Conservation (phyloP, 2,797 vertebrate species). For the Falco peregrinus region DNA sequence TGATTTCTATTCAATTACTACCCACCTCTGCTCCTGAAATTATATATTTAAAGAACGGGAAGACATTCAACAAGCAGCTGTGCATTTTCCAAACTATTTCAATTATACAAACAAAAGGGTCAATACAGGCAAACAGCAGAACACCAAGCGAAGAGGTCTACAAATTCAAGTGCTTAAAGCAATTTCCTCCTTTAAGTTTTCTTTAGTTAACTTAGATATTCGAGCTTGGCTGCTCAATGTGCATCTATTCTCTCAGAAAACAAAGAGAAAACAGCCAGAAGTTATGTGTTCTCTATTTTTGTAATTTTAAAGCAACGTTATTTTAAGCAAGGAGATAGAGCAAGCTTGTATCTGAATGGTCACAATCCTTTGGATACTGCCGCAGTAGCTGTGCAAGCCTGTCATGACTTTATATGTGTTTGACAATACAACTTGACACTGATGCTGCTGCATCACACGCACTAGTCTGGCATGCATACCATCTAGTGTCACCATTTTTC, state of each 20-base stretch:
- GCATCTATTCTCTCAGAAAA: background rate
- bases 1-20: background rate
- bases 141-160: background rate
- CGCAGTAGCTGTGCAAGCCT: rapidly evolving
- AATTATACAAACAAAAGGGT: background rate
- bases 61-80: background rate
- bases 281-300: background rate
- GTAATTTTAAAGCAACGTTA: background rate
- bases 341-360: background rate
- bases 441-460: background rate
- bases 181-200: background rate
- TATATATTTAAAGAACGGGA: background rate
- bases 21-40: background rate
- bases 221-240: background rate
- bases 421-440: background rate
- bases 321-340: background rate
- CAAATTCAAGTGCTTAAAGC: background rate
- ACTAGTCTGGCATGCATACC: rapidly evolving
- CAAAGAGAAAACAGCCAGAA: background rate
- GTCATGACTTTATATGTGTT: rapidly evolving
- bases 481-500: rapidly evolving
- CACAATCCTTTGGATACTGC: background rate
- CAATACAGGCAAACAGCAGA: background rate
- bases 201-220: background rate
- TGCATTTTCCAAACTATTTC: background rate